These are phyloP conservation scores for Sipha flava DNA, from an alignment of 1,140 invertebrate species.

Conservation along the genomic window DNA sequence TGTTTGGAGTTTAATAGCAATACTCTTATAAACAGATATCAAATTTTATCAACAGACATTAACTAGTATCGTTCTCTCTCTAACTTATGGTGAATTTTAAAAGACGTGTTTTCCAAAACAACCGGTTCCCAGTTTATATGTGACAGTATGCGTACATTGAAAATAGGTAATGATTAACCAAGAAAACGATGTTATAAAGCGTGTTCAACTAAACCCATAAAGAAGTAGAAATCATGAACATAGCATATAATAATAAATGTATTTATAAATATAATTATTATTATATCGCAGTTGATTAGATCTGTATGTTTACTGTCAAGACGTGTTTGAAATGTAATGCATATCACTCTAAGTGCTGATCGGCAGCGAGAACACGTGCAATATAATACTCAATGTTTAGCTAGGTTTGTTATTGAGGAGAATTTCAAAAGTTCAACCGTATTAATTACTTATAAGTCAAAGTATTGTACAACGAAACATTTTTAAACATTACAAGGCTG, in stretches of 20 bases:
- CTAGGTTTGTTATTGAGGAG: not conserved
- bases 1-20: not conserved
- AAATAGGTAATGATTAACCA: constrained; percentile 17
- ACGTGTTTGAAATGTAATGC: constrained; percentile 20
- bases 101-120: constrained; percentile 28
- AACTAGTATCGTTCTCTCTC: not conserved
- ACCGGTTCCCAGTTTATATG: constrained; percentile 7
- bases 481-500: not conserved
- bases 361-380: not conserved
- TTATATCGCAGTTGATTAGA: not conserved
- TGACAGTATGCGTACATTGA: not conserved
- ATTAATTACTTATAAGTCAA: not conserved
- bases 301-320: not conserved
- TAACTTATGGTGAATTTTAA: not conserved
- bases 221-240: constrained; percentile 2
- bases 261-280: not conserved
- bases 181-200: constrained; percentile 4
- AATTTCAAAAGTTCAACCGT: not conserved
- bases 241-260: not conserved
- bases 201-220: not conserved
- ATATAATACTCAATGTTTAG: not conserved
- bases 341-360: not conserved
- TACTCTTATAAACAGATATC: not conserved
- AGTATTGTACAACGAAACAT: not conserved
- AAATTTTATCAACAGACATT: not conserved